These are phyloP conservation scores for Solenopsis fugax DNA, from an alignment of 1,140 invertebrate species.

Conservation along the genomic window DNA sequence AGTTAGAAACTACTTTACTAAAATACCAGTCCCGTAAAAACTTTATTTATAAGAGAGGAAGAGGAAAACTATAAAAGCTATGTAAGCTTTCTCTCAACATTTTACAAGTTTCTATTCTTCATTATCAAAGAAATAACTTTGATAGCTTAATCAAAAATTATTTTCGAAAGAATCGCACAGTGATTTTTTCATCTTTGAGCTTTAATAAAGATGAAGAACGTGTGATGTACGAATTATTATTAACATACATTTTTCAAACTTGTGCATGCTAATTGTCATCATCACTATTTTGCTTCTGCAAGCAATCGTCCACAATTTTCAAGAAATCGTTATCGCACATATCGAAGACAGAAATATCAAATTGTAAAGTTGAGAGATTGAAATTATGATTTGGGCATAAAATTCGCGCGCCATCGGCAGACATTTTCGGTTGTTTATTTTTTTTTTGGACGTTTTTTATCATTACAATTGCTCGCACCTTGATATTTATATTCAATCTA, in stretches of 20 bases:
- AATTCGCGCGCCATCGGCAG: constrained; percentile 70
- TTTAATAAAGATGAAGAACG: constrained; percentile 51
- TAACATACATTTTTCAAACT: constrained; percentile 40
- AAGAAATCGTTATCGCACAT: constrained; percentile 28
- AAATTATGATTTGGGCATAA: constrained; percentile 53
- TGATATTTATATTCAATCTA: not conserved
- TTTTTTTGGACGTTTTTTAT: constrained; percentile 42
- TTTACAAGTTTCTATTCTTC: constrained; percentile 14
- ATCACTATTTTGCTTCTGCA: constrained; percentile 37
- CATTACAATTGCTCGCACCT: constrained; percentile 27
- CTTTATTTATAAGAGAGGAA: constrained; percentile 24
- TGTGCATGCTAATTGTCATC: constrained; percentile 42
- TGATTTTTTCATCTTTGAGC: constrained; percentile 48
- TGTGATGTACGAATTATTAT: constrained; percentile 31
- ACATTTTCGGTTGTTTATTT: constrained; percentile 56
- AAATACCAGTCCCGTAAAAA: not conserved
- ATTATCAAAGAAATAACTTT: constrained; percentile 25
- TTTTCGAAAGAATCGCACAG: constrained; percentile 29
- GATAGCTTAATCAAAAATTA: constrained; percentile 48
- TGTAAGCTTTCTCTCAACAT: not conserved
- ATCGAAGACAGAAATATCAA: constrained; percentile 53
- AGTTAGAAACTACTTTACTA: not conserved
- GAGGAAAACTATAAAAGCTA: constrained; percentile 40
- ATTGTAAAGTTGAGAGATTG: constrained; percentile 27
- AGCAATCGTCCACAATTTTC: constrained; percentile 19